These are phyloP conservation scores for Antennarius maculatus DNA, from an alignment of 2,797 vertebrate species.

Conservation along the genomic window DNA sequence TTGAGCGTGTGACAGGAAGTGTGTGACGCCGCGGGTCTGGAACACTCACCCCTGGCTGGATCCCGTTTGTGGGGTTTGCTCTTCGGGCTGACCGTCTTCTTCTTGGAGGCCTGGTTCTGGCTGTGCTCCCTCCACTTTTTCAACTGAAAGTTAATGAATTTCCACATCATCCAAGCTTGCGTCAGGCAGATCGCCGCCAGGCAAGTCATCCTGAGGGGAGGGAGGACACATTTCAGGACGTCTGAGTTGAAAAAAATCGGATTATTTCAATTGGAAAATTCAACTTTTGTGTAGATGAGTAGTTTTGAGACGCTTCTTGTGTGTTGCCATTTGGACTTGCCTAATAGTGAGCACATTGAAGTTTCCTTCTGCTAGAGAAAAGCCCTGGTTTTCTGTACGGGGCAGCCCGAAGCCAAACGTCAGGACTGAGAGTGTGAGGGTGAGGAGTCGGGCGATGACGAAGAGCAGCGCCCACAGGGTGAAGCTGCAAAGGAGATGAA, in stretches of 20 bases:
- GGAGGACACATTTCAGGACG: conserved; percentile 8
- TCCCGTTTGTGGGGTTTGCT: conserved; percentile 84
- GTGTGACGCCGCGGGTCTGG: background rate
- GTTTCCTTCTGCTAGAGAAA: conserved; percentile 85
- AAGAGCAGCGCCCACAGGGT: conserved; percentile 88
- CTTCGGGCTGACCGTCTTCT: conserved; percentile 81
- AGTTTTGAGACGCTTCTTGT: background rate
- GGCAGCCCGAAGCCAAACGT: conserved; percentile 87
- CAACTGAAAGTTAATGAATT: conserved; percentile 89
- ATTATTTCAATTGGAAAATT: background rate
- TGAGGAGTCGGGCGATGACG: conserved; percentile 86
- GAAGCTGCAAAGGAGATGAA: conserved; percentile 73
- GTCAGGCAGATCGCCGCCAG: conserved; percentile 87
- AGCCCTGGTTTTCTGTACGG: conserved; percentile 83
- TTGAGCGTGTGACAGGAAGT: background rate
- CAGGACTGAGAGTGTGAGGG: conserved; percentile 87
- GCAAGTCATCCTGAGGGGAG: conserved; percentile 82
- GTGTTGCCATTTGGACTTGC: conserved; percentile 57
- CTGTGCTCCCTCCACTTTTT: conserved; percentile 89
- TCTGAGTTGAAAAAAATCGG: no score
- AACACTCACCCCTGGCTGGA: conserved; percentile 75
- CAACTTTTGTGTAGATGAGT: conserved; percentile 1
- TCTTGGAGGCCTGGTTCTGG: conserved; percentile 84
- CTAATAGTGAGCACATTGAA: conserved; percentile 87
- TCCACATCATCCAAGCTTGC: conserved; percentile 93